Evolutionary conservation across 2,888 invertebrate genomes (phyloP).

Genomic region (Drosophila histrio): DNA sequence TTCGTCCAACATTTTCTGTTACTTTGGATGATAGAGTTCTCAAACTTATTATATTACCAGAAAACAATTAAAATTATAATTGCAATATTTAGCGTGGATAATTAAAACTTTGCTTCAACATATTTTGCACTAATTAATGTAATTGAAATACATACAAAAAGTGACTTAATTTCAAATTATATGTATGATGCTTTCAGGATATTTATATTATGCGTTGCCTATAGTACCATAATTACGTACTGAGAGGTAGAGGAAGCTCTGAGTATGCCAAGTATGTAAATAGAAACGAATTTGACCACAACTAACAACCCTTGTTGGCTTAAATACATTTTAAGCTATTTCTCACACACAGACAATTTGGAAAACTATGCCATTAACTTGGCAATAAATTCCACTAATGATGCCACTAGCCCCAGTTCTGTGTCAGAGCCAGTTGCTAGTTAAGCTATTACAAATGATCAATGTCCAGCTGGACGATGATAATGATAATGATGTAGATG

Average conservation of each 20-base stretch:
- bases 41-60: background rate
- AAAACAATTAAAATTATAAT: background rate
- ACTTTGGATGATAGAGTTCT: background rate
- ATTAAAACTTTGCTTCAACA: background rate
- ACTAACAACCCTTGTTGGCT: constrained; percentile 6
- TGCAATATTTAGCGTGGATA: background rate
- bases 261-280: background rate
- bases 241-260: background rate
- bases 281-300: constrained; percentile 15
- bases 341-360: constrained; percentile 12
- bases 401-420: constrained; percentile 32
- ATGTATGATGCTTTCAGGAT: background rate
- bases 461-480: constrained; percentile 26
- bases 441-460: constrained; percentile 34
- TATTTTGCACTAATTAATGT: background rate
- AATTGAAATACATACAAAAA: background rate
- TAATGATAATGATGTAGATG: constrained; percentile 5
- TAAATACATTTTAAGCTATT: constrained; percentile 45
- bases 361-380: constrained; percentile 67
- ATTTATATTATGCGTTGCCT: background rate
- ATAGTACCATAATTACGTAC: background rate
- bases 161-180: background rate
- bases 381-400: constrained; percentile 63
- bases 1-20: no score
- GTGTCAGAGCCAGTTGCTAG: background rate